Conservation (phyloP, 2,888 invertebrate species). For the Stenoptilia bipunctidactyla region DNA sequence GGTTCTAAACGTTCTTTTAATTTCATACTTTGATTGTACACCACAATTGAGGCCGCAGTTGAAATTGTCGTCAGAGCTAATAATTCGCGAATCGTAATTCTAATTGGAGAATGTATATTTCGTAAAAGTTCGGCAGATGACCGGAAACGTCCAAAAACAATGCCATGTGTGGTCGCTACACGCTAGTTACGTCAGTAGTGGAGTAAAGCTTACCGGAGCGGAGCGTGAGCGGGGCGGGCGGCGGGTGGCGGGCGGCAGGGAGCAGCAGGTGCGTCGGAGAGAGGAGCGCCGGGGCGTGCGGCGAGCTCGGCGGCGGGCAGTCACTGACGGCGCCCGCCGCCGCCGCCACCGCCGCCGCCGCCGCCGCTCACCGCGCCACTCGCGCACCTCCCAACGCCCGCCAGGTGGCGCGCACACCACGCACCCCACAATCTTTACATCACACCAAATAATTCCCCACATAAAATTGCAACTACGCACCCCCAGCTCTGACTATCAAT, state of each 20-base stretch:
- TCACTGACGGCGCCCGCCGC: not conserved
- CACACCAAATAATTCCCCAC: conserved; percentile 30
- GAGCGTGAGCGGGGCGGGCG: not conserved
- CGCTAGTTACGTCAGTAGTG: not conserved
- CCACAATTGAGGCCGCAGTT: no score
- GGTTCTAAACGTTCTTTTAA: no score
- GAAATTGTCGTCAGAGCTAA: no score
- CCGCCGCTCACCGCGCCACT: conserved; percentile 26
- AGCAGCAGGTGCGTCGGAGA: not conserved
- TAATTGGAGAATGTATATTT: no score
- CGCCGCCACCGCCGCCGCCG: not conserved
- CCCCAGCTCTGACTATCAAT: not conserved
- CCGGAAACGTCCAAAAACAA: not conserved
- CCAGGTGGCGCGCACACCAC: conserved; percentile 50
- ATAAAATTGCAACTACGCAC: conserved; percentile 12
- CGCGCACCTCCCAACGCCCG: conserved; percentile 43
- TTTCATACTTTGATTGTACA: no score
- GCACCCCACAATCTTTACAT: conserved; percentile 54
- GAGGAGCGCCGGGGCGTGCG: no score
- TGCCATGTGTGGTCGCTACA: not conserved
- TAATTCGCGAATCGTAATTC: no score
- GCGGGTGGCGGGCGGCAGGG: not conserved
- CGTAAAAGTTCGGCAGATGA: no score
- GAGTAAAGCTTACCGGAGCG: not conserved
- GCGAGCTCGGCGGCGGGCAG: not conserved